Base-by-base conservation (phyloP, 2,888 invertebrate genomes). In the Ormyrus labotus region DNA sequence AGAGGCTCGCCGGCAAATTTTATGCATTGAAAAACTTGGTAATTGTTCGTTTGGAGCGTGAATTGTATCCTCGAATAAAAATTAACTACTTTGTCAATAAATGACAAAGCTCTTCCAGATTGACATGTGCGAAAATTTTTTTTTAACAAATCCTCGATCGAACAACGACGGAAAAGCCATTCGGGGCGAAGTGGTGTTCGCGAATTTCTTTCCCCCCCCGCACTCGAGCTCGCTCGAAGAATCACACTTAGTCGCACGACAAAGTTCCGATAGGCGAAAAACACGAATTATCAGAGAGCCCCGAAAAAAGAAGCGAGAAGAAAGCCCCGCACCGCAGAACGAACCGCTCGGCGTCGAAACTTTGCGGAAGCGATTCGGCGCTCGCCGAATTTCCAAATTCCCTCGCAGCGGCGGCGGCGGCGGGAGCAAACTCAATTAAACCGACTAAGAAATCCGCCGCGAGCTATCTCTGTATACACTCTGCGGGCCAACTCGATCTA, bases 371-470 rank as follows among this genome's bases (percentile, higher is more conserved):
- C 47, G 70, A 58, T 13, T 19, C 45, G 45, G n/a, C 48, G 34
- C 11, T 13, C 19, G 19, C 19, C 48, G 55, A 64, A 64, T 64
- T 73, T 73, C 7, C 61, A 55, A 76, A 76, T 76, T 69, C 51
- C 55, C 9, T 2, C n/a, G 5, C 19, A 1, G 47, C 51, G 6
- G 0, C 11, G 50, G n/a, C n/a, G 1, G 74, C 50, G 34, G 51
- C 51, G 9, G 48, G 1, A 5, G 80, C 60, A 75, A 80, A 80
- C 71, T 74, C 71, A 80, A 80, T 80, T 76, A 80, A 80, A 71
- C 61, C 48, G 61, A 58, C 71, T 71, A 75, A 75, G 74, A 80
- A 80, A 80, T 50, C 6, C 64, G 19, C 55, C 50, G 19, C 48
- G 19, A 6, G 19, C 34, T 55, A 10, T 68, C 11, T 48, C 69